phyloP scores from a whole-genome alignment of 2,797 vertebrate genomes.

The Zenarchopterus dispar region DNA sequence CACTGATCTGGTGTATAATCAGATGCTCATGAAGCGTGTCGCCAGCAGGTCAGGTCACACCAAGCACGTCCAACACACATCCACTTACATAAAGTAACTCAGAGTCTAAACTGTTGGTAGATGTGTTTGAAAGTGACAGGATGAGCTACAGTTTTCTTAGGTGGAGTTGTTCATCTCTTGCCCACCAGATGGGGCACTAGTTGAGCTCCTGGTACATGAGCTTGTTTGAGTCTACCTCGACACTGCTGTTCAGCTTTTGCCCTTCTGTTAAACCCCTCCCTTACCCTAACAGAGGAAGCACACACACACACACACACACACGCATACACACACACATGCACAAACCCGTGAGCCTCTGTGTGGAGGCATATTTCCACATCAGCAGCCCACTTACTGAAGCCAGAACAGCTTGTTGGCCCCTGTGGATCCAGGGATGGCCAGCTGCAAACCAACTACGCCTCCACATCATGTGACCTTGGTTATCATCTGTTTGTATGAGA shows the following conservation, averaged over 20 bases:
- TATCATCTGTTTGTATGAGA: conserved; percentile 38
- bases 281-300: conserved; percentile 13
- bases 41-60: too few relatives aligned
- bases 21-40: too few relatives aligned
- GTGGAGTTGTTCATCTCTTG: conserved; percentile 39
- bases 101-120: too few relatives aligned
- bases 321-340: neutral
- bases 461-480: conserved; percentile 46
- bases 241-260: conserved; percentile 21
- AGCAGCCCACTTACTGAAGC: conserved; percentile 34
- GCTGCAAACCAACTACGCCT: conserved; percentile 35
- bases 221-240: conserved; percentile 17
- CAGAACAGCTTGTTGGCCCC: conserved; percentile 39
- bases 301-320: conserved; percentile 7
- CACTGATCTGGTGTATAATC: too few relatives aligned
- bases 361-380: conserved; percentile 45
- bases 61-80: too few relatives aligned
- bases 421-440: conserved; percentile 11
- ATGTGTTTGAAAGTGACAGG: too few relatives aligned
- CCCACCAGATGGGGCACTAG: conserved; percentile 72
- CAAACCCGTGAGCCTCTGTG: conserved; percentile 2
- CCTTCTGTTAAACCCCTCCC: conserved; percentile 32
- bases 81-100: too few relatives aligned
- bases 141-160: conserved; percentile 1
- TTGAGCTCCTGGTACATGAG: conserved; percentile 21